phyloP scores from a whole-genome alignment of 1,140 invertebrate species.

The Drosophila tsacasi region DNA sequence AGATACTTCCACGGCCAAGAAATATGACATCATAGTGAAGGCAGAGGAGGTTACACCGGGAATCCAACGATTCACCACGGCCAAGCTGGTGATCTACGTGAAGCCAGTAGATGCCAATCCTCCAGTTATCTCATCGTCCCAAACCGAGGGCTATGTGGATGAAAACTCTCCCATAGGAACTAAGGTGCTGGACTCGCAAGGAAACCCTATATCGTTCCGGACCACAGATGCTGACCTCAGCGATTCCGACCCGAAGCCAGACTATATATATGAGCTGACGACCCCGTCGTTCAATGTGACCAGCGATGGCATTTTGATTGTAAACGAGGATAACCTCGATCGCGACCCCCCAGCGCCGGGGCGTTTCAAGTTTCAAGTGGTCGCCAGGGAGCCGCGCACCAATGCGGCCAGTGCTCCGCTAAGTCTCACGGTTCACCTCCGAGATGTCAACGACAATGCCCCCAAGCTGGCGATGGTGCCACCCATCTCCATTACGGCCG shows the following conservation, averaged over 20 bases:
- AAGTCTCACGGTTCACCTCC: conserved; percentile 91
- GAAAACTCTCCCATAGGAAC: conserved; percentile 95
- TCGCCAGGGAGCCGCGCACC: conserved; percentile 92
- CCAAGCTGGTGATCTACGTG: conserved; percentile 92
- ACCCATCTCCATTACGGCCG: conserved; percentile 92
- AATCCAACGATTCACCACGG: conserved; percentile 91
- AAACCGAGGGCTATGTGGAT: conserved; percentile 91
- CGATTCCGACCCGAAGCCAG: conserved; percentile 90
- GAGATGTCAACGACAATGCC: conserved; percentile 94
- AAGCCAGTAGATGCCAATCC: conserved; percentile 94
- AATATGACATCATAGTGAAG: conserved; percentile 89
- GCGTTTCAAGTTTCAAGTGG: conserved; percentile 91
- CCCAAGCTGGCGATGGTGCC: conserved; percentile 91
- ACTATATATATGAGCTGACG: conserved; percentile 93
- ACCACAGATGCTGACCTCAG: conserved; percentile 94
- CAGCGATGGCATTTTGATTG: conserved; percentile 89
- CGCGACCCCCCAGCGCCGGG: conserved; percentile 94
- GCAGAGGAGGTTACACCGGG: conserved; percentile 92
- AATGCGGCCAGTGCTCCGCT: conserved; percentile 92
- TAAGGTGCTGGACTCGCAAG: conserved; percentile 89
- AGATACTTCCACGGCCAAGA: conserved; percentile 90
- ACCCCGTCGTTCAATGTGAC: conserved; percentile 93
- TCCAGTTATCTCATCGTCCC: conserved; percentile 90
- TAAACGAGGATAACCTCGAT: conserved; percentile 93
- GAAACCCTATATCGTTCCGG: conserved; percentile 89